phyloP scores from a whole-genome alignment of 2,797 vertebrate genomes.

The Avahi laniger region DNA sequence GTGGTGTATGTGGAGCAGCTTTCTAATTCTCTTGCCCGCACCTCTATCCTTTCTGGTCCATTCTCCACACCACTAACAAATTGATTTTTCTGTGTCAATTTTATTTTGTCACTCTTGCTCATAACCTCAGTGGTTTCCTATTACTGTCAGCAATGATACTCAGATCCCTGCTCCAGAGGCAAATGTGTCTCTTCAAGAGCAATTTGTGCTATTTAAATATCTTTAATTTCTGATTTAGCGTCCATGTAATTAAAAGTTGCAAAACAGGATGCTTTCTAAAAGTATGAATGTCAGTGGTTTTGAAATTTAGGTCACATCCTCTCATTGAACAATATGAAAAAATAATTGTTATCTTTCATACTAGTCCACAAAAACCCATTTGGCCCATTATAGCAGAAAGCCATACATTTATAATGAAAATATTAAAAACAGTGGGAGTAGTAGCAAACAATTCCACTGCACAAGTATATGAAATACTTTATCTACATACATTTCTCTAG shows the following conservation, averaged over 20 bases:
- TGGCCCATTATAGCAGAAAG: not conserved
- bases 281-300: not conserved
- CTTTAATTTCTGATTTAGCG: conserved; percentile 44
- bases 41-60: not conserved
- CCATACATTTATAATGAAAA: not conserved
- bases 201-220: not conserved
- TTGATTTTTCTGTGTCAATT: conserved; percentile 67
- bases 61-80: conserved; percentile 34
- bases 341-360: not conserved
- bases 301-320: not conserved
- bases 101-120: conserved; percentile 61
- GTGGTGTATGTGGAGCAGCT: not conserved
- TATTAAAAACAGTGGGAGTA: conserved; percentile 20
- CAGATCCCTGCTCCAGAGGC: not conserved
- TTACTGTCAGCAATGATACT: conserved; percentile 1
- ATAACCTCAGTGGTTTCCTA: conserved; percentile 12
- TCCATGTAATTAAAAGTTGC: not conserved
- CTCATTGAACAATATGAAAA: not conserved
- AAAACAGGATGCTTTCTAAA: conserved; percentile 17
- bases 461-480: conserved; percentile 23
- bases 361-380: not conserved
- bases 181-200: not conserved
- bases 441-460: not conserved
- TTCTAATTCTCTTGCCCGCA: conserved; percentile 21
- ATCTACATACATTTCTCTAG: conserved; percentile 33